A percentile compares a stretch with the other conserved stretches of the same genome.
Conservation (phyloP, 1,140 invertebrate genomes). For the Bombus cullumanus region DNA sequence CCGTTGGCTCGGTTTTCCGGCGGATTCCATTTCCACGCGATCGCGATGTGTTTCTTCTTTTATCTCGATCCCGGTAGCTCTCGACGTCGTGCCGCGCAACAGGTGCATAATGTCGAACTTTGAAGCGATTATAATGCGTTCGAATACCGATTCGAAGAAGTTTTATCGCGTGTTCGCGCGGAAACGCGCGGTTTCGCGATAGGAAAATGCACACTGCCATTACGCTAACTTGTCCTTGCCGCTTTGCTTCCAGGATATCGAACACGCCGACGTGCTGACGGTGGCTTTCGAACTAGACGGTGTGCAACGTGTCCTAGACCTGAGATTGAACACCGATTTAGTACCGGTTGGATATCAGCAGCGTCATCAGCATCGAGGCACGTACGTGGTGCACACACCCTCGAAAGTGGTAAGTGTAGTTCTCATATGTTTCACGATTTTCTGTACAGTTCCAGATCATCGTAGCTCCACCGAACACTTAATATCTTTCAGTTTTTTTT, state of each 20-base stretch:
- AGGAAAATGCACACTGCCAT: neutral
- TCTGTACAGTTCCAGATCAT: neutral
- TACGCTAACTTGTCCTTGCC: neutral
- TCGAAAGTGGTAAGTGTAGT: slow-evolving; percentile 84
- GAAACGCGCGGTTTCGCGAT: neutral
- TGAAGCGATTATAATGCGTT: slow-evolving; percentile 26
- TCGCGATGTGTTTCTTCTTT: slow-evolving; percentile 4
- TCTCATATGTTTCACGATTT: neutral
- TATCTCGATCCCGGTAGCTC: neutral
- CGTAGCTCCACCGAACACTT: neutral
- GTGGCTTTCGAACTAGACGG: slow-evolving; percentile 87
- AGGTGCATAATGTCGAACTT: slow-evolving; percentile 40
- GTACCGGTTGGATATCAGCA: slow-evolving; percentile 89
- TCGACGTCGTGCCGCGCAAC: slow-evolving; percentile 15
- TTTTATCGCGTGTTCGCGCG: neutral
- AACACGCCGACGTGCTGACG: slow-evolving; percentile 87
- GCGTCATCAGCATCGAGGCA: slow-evolving; percentile 87
- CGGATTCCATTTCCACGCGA: neutral
- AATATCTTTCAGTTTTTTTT: neutral
- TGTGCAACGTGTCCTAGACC: slow-evolving; percentile 87
- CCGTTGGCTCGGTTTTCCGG: neutral
- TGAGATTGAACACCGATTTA: slow-evolving; percentile 90
- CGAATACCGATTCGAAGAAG: neutral
- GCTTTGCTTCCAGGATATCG: slow-evolving; percentile 85
- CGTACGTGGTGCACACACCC: slow-evolving; percentile 85